phyloP scores from a whole-genome alignment of 2,113 vertebrate species.

The Regulus satrapa region DNA sequence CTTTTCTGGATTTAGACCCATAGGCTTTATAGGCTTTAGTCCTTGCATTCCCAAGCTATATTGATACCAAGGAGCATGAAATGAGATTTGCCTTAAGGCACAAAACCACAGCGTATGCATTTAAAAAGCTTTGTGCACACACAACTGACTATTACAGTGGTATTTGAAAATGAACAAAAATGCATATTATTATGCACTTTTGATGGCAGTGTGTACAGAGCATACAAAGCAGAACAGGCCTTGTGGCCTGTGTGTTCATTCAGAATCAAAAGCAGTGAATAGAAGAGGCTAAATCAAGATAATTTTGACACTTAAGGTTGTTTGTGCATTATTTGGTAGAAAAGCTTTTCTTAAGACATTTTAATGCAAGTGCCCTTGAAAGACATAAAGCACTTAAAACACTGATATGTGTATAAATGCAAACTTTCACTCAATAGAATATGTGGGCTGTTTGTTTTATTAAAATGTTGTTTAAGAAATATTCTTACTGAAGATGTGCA shows the following conservation, averaged over 20 bases:
- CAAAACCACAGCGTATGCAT: background rate
- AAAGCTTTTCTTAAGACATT: background rate
- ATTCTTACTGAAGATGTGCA: background rate
- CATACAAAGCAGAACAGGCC: background rate
- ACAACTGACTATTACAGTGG: background rate
- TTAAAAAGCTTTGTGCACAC: constrained; percentile 9
- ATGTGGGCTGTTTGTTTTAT: background rate
- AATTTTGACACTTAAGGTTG: background rate
- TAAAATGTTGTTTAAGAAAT: background rate
- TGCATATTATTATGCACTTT: background rate
- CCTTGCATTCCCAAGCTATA: background rate
- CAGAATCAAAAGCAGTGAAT: background rate
- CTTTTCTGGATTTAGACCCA: background rate
- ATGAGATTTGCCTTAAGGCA: constrained; percentile 12
- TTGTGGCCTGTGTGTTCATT: background rate
- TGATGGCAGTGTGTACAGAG: background rate
- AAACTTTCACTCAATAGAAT: background rate
- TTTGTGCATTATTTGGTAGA: background rate
- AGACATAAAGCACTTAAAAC: background rate
- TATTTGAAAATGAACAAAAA: constrained; percentile 31
- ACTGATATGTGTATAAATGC: background rate
- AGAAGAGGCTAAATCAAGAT: background rate
- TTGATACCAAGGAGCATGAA: background rate
- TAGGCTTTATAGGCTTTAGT: background rate
- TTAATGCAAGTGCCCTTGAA: background rate